These are phyloP conservation scores for Augiades crinisus DNA, from an alignment of 2,888 invertebrate genomes.

Conservation along the genomic window DNA sequence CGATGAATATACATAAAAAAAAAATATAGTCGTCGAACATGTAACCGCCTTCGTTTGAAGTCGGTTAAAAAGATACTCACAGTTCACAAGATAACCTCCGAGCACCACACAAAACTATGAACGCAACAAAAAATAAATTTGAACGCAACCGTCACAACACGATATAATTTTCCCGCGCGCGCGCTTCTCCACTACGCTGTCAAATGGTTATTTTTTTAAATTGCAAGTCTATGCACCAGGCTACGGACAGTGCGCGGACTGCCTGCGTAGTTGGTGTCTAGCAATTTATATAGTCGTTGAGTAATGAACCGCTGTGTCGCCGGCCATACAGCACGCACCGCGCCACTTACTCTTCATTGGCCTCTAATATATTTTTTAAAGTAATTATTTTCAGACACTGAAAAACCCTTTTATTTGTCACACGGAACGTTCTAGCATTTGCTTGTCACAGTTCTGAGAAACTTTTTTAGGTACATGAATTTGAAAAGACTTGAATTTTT, in stretches of 20 bases:
- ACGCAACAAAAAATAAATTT: constrained; percentile 25
- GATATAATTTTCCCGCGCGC: constrained; percentile 35
- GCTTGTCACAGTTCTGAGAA: neutral
- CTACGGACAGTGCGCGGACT: constrained; percentile 45
- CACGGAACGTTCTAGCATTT: neutral
- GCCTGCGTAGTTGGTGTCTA: constrained; percentile 43
- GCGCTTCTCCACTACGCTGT: constrained; percentile 29
- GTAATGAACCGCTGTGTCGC: constrained; percentile 33
- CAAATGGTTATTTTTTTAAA: constrained; percentile 35
- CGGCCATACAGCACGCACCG: constrained; percentile 28
- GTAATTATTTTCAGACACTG: constrained; percentile 26
- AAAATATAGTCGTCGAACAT: no score
- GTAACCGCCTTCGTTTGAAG: no score
- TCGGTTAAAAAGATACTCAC: constrained; percentile 19
- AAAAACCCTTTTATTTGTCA: constrained; percentile 16
- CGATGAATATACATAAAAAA: neutral
- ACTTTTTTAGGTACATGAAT: neutral
- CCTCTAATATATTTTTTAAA: constrained; percentile 32
- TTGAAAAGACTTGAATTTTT: neutral
- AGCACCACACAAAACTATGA: constrained; percentile 20
- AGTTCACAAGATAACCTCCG: constrained; percentile 1
- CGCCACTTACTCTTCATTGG: constrained; percentile 32
- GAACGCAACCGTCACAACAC: constrained; percentile 33
- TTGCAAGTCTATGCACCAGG: constrained; percentile 42
- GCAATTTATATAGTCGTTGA: constrained; percentile 62